phyloP scores from a whole-genome alignment of 1,140 invertebrate genomes.

The Macrobrachium rosenbergii region DNA sequence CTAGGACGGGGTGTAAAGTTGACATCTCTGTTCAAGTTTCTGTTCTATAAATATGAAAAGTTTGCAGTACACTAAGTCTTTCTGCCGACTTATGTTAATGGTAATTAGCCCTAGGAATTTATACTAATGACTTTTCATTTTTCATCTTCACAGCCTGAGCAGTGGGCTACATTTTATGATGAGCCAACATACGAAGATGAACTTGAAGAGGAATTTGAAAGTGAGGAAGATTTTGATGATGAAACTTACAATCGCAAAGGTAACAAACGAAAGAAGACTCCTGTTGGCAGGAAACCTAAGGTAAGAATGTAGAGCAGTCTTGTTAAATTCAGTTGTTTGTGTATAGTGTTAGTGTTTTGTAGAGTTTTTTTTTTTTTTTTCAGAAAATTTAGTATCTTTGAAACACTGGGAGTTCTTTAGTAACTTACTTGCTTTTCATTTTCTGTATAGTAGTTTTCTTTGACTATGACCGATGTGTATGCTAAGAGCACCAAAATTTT shows the following conservation, averaged over 20 bases:
- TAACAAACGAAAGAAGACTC: slow-evolving; percentile 51
- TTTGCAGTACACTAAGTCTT: too few species aligned
- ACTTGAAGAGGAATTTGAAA: slow-evolving; percentile 58
- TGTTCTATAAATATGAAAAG: too few species aligned
- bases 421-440: too few species aligned
- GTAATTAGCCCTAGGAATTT: not conserved
- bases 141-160: slow-evolving; percentile 30
- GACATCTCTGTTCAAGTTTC: too few species aligned
- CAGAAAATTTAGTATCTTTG: too few species aligned
- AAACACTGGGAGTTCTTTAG: too few species aligned
- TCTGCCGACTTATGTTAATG: too few species aligned
- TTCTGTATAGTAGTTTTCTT: too few species aligned
- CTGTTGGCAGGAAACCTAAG: slow-evolving; percentile 56
- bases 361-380: too few species aligned
- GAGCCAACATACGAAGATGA: slow-evolving; percentile 53
- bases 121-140: not conserved
- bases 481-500: too few species aligned
- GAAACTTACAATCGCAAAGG: slow-evolving; percentile 58
- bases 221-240: slow-evolving; percentile 59
- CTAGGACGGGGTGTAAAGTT: too few species aligned
- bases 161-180: slow-evolving; percentile 52
- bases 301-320: slow-evolving; percentile 8
- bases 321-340: not conserved
- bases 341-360: not conserved
- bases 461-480: too few species aligned